Evolutionary conservation across 2,797 vertebrate species (phyloP), one percentile per base, ranked within the genome.

Genomic region (Coccyzus lansbergi): DNA sequence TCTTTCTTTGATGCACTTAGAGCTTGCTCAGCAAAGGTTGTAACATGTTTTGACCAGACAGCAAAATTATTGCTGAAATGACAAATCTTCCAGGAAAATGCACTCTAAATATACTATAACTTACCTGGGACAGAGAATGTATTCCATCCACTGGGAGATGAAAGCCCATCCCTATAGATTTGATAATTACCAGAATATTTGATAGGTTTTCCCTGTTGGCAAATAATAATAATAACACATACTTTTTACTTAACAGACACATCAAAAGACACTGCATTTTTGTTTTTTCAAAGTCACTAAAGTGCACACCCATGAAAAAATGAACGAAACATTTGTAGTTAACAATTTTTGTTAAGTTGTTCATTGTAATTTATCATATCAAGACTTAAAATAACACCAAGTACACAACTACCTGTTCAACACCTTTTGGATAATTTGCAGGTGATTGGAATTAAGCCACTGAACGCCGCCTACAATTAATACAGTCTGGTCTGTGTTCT

Each of bases 381-480:
- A 71, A 62, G 59, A 38, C 56, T 18, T 53, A 28, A 36, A 93
- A 78, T 67, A 65, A 60, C 24, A 92, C 14, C 42, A 90, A 77
- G 25, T 21, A 49, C 38, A 34, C 59, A 81, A 55, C 86, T 97
- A 96, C 99, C 98, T 99, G 91, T 98, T 97, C 88, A 99, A 97
- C 79, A 99, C 98, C 67, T 98, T 98, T 74, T 97, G 97, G 92
- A 99, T 98, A 78, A 98, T 99, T 94, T 97, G 98, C 94, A 99
- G 97, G 92, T 99, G 99, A 94, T 98, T 97, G 42, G 97, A 97
- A 96, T 98, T 99, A 68, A 99, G 98, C 99, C 99, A 99, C 96
- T 99, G 99, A 95, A 99, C 99, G 58, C 99, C 99, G 82, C 99
- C 99, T 96, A 98, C 98, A 79, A 99, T 98, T 97, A 99, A 97